phyloP scores from a whole-genome alignment of 2,113 vertebrate genomes.

The Falco punctatus region DNA sequence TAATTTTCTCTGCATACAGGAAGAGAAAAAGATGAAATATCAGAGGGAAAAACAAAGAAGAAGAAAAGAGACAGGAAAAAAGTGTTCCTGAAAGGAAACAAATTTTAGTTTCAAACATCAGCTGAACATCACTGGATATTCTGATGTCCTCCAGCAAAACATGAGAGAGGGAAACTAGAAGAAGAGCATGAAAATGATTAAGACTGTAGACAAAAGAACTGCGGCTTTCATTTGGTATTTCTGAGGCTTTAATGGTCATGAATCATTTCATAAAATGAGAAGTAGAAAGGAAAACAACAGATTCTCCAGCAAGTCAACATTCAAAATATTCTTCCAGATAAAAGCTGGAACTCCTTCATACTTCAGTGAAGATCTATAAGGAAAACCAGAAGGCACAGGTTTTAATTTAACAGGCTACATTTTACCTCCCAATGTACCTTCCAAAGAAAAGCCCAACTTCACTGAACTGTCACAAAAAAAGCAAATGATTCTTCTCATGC shows the following conservation, averaged over 20 bases:
- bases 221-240: conserved; percentile 62
- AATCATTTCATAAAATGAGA: conserved; percentile 66
- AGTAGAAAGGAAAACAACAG: conserved; percentile 60
- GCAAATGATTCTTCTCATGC: neutral
- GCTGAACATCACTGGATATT: conserved; percentile 27
- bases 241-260: conserved; percentile 60
- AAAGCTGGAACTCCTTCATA: conserved; percentile 27
- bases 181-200: conserved; percentile 65
- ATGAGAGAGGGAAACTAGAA: conserved; percentile 39
- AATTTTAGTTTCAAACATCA: conserved; percentile 25
- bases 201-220: conserved; percentile 57
- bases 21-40: neutral
- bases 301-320: conserved; percentile 52
- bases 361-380: neutral
- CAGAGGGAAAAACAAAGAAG: neutral
- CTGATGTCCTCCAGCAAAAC: conserved; percentile 61
- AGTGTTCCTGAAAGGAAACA: conserved; percentile 31
- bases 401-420: neutral
- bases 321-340: conserved; percentile 51
- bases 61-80: neutral
- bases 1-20: neutral
- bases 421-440: neutral
- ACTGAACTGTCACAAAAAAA: neutral
- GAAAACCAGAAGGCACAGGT: conserved; percentile 8
- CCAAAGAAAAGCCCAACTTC: neutral